Percentiles rank a stretch among this genome's conserved stretches.
Conservation (phyloP, 2,113 vertebrate species). For the Catagonus wagneri region DNA sequence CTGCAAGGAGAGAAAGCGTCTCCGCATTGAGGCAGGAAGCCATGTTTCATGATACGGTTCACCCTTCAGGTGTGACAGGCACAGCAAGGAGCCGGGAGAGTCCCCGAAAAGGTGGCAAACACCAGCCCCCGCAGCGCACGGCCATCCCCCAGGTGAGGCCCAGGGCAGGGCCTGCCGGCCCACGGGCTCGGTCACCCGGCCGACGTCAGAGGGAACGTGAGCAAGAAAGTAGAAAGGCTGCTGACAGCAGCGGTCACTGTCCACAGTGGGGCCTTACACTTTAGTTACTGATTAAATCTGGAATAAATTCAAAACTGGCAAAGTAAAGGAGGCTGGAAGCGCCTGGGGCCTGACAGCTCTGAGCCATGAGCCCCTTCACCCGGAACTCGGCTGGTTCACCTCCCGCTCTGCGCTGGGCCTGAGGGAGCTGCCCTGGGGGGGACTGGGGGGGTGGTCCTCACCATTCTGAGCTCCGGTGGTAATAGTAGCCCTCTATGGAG, state of each 20-base stretch:
- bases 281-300: background rate
- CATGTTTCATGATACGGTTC: background rate
- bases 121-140: background rate
- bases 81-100: background rate
- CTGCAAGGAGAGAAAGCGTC: background rate
- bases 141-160: background rate
- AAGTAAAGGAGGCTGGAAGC: background rate
- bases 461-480: constrained; percentile 99
- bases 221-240: background rate
- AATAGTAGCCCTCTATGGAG: constrained; percentile 99
- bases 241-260: background rate
- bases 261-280: background rate
- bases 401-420: background rate
- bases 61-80: background rate
- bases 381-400: background rate
- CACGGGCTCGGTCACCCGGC: fast-evolving
- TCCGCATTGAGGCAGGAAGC: background rate
- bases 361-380: background rate
- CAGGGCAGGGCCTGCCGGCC: background rate
- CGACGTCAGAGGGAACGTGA: background rate
- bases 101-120: background rate
- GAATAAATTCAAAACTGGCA: background rate
- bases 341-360: background rate
- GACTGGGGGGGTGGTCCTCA: constrained; percentile 79
- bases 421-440: too few relatives aligned